Percentiles rank a stretch among this genome's conserved stretches.
Conservation (phyloP, 2,888 invertebrate species). For the Eurois occulta region DNA sequence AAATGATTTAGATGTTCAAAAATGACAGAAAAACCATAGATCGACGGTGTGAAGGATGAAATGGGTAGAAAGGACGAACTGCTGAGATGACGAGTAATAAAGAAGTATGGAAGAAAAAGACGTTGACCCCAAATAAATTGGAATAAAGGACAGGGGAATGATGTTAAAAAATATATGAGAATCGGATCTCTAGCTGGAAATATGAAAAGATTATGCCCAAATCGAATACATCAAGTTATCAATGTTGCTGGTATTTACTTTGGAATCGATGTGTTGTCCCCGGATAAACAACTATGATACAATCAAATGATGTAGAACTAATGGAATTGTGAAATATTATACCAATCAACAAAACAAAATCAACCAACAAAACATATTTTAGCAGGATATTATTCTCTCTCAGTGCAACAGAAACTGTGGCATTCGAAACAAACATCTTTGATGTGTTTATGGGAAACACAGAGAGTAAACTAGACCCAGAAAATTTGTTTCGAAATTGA, state of each 20-base stretch:
- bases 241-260: slow-evolving; percentile 12
- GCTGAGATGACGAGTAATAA: neutral
- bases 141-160: neutral
- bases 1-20: neutral
- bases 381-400: slow-evolving; percentile 3
- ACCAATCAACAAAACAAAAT: no score
- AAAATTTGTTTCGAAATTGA: slow-evolving; percentile 2
- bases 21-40: neutral
- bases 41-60: neutral
- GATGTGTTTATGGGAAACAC: slow-evolving; percentile 22
- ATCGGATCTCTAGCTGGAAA: neutral
- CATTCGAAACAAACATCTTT: slow-evolving; percentile 30
- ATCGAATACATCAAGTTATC: neutral
- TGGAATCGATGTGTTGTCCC: neutral
- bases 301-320: slow-evolving; percentile 21
- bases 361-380: slow-evolving; percentile 31
- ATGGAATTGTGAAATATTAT: slow-evolving; percentile 22
- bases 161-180: neutral
- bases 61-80: neutral
- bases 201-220: neutral
- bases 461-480: slow-evolving; percentile 1
- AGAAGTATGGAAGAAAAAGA: neutral
- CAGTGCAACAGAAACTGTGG: slow-evolving; percentile 18
- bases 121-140: neutral
- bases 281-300: neutral